Evolutionary conservation across 2,113 vertebrate genomes (phyloP).

Genomic region (Odontophorus gujanensis): DNA sequence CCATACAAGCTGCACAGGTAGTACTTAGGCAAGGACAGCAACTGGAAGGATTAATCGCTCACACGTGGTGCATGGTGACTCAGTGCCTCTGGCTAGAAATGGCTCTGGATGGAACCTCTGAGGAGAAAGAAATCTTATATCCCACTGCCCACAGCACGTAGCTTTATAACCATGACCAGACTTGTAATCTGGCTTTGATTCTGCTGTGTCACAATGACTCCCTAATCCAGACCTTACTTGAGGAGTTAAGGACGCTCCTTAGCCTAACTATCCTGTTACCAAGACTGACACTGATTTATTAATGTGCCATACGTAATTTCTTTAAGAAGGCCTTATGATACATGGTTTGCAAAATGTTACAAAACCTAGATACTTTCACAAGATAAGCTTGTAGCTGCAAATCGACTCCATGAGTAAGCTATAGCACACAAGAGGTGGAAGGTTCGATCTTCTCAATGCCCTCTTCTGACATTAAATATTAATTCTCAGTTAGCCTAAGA

Average conservation of each 20-base stretch:
- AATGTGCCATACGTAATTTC: background rate
- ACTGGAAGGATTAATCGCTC: background rate
- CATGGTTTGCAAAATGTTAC: background rate
- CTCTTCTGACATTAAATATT: rapidly evolving
- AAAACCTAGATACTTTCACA: background rate
- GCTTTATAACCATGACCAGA: background rate
- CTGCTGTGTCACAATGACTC: background rate
- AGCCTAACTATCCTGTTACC: background rate
- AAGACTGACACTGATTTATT: background rate
- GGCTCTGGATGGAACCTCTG: background rate
- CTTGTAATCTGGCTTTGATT: background rate
- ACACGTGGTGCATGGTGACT: background rate
- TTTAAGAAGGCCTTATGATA: background rate
- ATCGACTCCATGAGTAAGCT: background rate
- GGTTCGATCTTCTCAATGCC: background rate
- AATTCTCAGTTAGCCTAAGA: background rate
- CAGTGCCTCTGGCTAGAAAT: background rate
- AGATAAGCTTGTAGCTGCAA: background rate
- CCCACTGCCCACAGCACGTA: background rate
- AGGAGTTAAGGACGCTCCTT: background rate
- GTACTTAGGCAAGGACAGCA: background rate
- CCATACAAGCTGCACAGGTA: background rate
- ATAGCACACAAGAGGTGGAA: rapidly evolving
- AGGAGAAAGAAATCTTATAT: background rate
- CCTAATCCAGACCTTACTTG: rapidly evolving